phyloP scores from a whole-genome alignment of 2,113 vertebrate species.

The Coryphaenoides rupestris region DNA sequence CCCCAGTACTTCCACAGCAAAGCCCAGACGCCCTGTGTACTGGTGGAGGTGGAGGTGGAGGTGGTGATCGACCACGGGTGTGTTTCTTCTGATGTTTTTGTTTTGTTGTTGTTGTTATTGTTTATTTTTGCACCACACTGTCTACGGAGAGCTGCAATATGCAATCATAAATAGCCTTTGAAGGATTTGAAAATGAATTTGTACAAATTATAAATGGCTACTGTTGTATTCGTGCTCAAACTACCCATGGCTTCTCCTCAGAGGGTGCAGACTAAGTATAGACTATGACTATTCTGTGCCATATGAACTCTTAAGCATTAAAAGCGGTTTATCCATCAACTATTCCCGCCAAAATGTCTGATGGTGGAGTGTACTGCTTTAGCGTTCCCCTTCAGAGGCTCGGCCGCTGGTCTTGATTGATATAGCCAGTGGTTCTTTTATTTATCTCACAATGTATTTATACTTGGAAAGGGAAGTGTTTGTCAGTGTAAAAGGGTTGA shows the following conservation, averaged over 20 bases:
- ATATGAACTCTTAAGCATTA: background rate
- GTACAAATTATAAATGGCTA: too few species aligned
- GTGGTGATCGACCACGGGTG: background rate
- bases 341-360: conserved; percentile 13
- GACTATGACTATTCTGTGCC: background rate
- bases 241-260: too few species aligned
- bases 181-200: background rate
- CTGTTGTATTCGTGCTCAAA: background rate
- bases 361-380: background rate
- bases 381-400: background rate
- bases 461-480: conserved; percentile 4
- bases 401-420: background rate
- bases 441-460: background rate
- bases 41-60: too few species aligned
- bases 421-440: background rate
- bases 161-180: conserved; percentile 18
- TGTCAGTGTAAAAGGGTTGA: conserved; percentile 9
- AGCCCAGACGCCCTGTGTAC: background rate
- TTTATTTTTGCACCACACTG: background rate
- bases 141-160: conserved; percentile 24
- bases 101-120: too few species aligned
- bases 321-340: background rate
- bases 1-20: background rate
- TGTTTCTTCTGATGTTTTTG: background rate
- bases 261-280: too few species aligned